Base-by-base conservation (phyloP, 2,888 invertebrate genomes). In the Parochlus steinenii region DNA sequence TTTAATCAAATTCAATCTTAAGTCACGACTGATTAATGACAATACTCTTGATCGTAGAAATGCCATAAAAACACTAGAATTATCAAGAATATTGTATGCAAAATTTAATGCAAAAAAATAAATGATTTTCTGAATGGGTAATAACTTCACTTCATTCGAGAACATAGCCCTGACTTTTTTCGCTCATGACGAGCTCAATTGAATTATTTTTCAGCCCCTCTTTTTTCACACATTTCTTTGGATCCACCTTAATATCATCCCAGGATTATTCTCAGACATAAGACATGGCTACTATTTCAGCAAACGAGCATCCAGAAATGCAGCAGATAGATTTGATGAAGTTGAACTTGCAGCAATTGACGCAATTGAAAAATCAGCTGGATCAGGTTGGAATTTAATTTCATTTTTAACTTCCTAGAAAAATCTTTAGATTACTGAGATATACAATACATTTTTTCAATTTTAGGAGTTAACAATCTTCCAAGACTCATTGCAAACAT, bases 401-500 rank as follows among this genome's bases (percentile, higher is more conserved):
- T 30, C 3, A 30, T 3, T 32, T 28, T 11, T 33, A 28, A 40
- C 16, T 40, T 45, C 29, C 39, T 39, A 29, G 41, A 45, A 33
- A 16, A 26, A 25, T 40, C 27, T 31, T 28, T 31, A 1, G 16
- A 36, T 24, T 33, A n/a, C 16, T 17, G 23, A 33, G 33, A 24
- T 24, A 18, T 17, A 19, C 24, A 16, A 22, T 31, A 14, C 32
- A 26, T 24, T 22, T 25, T 24, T 39, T 40, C 41, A 39, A 43
- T 63, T 63, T 39, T 50, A 80, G 80, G 93, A 93, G 58, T 63
- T 93, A 40, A 70, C 68, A 46, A 71, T 92, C 30, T 86, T 92
- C 55, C 82, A 85, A 65, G 86, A 86, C 44, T 93, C 93, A 0
- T 58, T 92, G 43, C 78, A 81, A 51, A 82, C 85, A 15, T 63